These are phyloP conservation scores for Coryphaenoides rupestris DNA, from an alignment of 2,113 vertebrate genomes.

Conservation along the genomic window DNA sequence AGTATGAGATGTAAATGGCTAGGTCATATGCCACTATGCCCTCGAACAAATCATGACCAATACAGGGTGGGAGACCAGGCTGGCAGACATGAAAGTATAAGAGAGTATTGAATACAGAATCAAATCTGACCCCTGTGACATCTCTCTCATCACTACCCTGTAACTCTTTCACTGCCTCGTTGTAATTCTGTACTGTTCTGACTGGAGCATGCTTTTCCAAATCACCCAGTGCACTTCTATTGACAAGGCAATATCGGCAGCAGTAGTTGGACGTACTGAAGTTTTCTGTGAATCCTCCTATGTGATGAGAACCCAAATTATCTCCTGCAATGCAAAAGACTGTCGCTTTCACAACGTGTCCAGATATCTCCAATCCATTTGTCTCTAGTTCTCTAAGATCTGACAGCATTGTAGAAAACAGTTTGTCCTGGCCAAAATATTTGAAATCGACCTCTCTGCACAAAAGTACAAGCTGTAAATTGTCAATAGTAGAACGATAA, in stretches of 20 bases:
- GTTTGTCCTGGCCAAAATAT: too few species aligned
- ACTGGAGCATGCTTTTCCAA: neutral
- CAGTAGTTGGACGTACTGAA: neutral
- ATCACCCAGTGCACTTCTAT: neutral
- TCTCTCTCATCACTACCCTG: neutral
- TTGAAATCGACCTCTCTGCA: neutral
- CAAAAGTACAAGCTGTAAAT: conserved; percentile 29
- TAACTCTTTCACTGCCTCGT: neutral
- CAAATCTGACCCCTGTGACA: neutral
- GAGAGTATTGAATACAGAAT: neutral
- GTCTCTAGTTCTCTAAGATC: neutral
- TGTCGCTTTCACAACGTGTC: neutral
- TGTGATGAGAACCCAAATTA: neutral
- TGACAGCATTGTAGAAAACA: too few species aligned
- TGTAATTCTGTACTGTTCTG: neutral
- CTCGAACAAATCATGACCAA: conserved; percentile 43
- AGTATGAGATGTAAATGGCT: neutral
- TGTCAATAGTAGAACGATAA: conserved; percentile 26
- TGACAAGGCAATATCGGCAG: neutral
- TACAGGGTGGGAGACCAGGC: conserved; percentile 31
- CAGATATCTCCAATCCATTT: neutral
- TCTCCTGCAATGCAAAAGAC: neutral
- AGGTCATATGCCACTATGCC: conserved; percentile 35
- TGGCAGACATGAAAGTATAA: conserved; percentile 32
- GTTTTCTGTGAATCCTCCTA: neutral